Evolutionary conservation across 2,888 invertebrate species (phyloP).

Genomic region (Luffia ferchaultella): DNA sequence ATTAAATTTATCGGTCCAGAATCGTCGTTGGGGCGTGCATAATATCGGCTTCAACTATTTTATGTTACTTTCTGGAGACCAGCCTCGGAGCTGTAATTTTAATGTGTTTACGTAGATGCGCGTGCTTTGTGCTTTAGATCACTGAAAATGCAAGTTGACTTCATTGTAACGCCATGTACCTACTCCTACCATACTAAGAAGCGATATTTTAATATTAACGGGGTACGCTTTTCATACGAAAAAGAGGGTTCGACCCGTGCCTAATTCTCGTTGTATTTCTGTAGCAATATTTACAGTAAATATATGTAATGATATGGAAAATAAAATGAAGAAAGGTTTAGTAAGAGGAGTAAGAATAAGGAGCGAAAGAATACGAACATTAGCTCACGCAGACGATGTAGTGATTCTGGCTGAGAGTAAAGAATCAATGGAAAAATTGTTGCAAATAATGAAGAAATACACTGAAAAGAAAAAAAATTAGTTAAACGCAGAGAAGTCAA

Average conservation of each 20-base stretch:
- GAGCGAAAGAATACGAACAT: too few species aligned
- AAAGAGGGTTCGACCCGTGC: background rate
- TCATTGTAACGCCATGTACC: background rate
- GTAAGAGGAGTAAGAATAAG: too few species aligned
- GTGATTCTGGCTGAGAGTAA: too few species aligned
- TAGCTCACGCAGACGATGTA: too few species aligned
- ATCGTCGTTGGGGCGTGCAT: constrained; percentile 61
- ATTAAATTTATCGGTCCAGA: constrained; percentile 55
- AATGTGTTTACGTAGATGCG: constrained; percentile 14
- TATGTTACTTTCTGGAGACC: constrained; percentile 43
- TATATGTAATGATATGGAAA: background rate
- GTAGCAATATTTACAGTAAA: background rate
- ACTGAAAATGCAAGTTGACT: background rate
- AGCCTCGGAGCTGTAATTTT: constrained; percentile 33
- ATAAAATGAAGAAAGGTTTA: background rate
- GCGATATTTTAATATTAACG: background rate
- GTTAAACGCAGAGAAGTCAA: too few species aligned
- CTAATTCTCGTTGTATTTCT: background rate
- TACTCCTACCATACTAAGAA: background rate
- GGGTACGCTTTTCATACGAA: background rate
- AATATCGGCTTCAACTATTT: constrained; percentile 50
- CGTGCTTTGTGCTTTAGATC: background rate
- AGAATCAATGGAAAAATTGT: too few species aligned
- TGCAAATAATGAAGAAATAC: too few species aligned
- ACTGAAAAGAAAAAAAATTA: too few species aligned